Evolutionary conservation across 2,113 vertebrate species (phyloP).

Genomic region (Lophochroa leadbeateri): DNA sequence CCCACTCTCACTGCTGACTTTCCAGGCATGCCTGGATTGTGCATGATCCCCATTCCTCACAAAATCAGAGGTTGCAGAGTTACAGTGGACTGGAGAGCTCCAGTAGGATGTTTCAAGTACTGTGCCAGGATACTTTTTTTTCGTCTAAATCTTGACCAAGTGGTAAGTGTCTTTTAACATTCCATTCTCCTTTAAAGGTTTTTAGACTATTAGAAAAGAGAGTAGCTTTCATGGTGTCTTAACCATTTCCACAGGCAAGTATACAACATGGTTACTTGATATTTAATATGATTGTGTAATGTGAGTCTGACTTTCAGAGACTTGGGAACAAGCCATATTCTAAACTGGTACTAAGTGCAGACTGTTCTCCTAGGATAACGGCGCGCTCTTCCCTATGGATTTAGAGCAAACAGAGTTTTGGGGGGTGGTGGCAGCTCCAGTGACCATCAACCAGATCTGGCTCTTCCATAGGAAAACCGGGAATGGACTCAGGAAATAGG

Average conservation of each 20-base stretch:
- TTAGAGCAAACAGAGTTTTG: no score
- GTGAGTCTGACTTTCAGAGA: background rate
- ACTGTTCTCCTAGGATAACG: background rate
- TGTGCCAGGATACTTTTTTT: background rate
- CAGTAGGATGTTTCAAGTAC: fast-evolving
- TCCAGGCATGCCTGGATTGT: background rate
- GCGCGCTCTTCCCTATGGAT: no score
- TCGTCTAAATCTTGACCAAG: background rate
- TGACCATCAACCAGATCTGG: no score
- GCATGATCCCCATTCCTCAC: background rate
- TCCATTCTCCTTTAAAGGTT: background rate
- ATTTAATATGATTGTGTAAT: background rate
- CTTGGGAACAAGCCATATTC: background rate
- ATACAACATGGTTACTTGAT: background rate
- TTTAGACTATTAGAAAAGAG: background rate
- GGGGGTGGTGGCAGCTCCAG: no score
- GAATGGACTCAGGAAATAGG: no score
- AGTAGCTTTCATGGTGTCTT: background rate
- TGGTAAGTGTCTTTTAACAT: background rate
- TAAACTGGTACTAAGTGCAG: background rate
- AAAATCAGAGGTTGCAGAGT: background rate
- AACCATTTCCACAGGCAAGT: background rate
- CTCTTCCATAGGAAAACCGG: no score
- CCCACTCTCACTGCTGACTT: background rate
- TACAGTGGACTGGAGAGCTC: background rate